Conservation (phyloP, 2,888 invertebrate species). For the Ditula angustiorana region DNA sequence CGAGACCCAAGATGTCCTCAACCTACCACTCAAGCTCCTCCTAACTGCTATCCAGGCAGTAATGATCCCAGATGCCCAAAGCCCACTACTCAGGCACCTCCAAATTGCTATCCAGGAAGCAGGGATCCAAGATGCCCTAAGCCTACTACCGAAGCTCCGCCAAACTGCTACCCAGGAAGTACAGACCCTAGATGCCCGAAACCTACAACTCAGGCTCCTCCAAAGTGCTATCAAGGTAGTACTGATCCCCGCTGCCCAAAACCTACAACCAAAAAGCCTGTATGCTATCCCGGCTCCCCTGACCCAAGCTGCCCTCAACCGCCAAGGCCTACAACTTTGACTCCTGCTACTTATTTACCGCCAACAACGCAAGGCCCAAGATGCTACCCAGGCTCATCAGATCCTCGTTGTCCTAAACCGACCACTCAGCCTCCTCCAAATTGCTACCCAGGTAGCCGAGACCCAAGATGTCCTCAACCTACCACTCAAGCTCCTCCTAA, state of each 20-base stretch:
- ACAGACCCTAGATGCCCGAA: too few species aligned
- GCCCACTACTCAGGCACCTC: too few species aligned
- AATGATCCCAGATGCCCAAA: slow-evolving; percentile 44
- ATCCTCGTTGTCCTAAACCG: slow-evolving; percentile 53
- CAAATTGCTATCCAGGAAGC: slow-evolving; percentile 44
- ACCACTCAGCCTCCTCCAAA: slow-evolving; percentile 48
- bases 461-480: slow-evolving; percentile 53
- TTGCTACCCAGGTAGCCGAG: slow-evolving; percentile 39
- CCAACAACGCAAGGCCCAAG: slow-evolving; percentile 44
- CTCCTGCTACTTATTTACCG: slow-evolving; percentile 43
- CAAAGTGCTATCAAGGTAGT: slow-evolving; percentile 43
- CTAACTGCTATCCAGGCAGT: slow-evolving; percentile 45
- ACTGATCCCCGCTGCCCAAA: slow-evolving; percentile 44
- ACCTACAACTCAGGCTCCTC: too few species aligned
- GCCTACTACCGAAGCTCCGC: slow-evolving; percentile 45
- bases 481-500: slow-evolving; percentile 43
- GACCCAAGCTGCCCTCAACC: slow-evolving; percentile 46
- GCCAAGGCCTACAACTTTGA: slow-evolving; percentile 51
- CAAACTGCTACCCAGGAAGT: too few species aligned
- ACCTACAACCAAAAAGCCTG: slow-evolving; percentile 45
- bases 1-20: slow-evolving; percentile 58
- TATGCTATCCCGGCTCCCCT: slow-evolving; percentile 40
- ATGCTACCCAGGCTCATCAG: slow-evolving; percentile 54
- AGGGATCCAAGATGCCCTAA: slow-evolving; percentile 44
- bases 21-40: slow-evolving; percentile 45